Base-by-base conservation (phyloP, 1,140 invertebrate genomes). In the Pseudomyrmex gracilis region DNA sequence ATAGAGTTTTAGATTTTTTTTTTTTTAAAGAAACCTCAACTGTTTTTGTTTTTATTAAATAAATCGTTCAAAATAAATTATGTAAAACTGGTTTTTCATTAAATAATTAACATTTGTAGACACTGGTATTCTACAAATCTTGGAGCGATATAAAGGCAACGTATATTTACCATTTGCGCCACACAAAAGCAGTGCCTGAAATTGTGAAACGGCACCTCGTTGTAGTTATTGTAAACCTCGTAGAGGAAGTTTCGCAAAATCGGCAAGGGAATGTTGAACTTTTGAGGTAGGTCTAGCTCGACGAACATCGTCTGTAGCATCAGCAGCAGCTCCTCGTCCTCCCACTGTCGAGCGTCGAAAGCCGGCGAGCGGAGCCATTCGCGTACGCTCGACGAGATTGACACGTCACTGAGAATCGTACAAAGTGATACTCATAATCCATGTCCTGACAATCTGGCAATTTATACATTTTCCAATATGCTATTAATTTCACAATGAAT, bases 111-210 rank as follows among this genome's bases (percentile, higher is more conserved):
- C 34, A 7, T 1, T 34, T 5, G 34, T 4, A 7, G 5, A 34
- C 34, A 34, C 34, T 7, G 5, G 5, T 34, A 7, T 7, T 34
- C 34, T 34, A 34, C 34, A 34, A 34, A 34, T 34, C 34, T 34
- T 34, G 34, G 0, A 34, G 34, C 34, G 0, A 34, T 34, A 66
- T 4, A n/a, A 0, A 15, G 20, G 3, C 2, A 10, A 10, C 12
- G 7, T 47, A 67, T 67, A 77, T 53, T 96, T 95, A 98, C 97
- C 98, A 98, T 98, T 95, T 98, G 97, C 58, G 97, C 96, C 64
- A 98, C 98, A 94, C 97, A 98, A 94, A 98, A 98, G 91, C 97
- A 97, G 91, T 98, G 98, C 64, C 97, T 95, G 93, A 98, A 98
- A 94, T 98, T 98, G 92, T 98, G 97, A 94, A 98, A 98, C 61